Evolutionary conservation across 1,140 invertebrate species (phyloP), one percentile per base, ranked within the genome.

Genomic region (Anadara kagoshimensis): DNA sequence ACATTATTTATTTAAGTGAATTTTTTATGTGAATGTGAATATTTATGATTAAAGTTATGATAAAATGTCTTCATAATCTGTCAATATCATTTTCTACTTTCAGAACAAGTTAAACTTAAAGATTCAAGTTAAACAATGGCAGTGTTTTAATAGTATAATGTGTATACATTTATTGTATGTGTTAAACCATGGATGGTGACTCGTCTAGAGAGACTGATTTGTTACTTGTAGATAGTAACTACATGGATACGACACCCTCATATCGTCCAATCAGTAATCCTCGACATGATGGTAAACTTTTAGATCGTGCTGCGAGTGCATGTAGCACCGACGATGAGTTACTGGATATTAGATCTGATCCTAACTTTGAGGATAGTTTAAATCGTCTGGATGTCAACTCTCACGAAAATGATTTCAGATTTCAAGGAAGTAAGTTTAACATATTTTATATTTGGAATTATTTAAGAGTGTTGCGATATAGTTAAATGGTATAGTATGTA

Each of bases 311-410:
- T 10, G n/a, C 62, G 10, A 75, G 66, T 69, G 51, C 54, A 8
- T 54, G 44, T 22, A 75, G 73, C 43, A 75, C 73, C 0, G 73
- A 75, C 18, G 73, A 75, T 51, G 73, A 75, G 65, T 26, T 75
- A 24, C 43, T 75, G 45, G 73, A 75, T 57, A 75, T 75, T 11
- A 47, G 67, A 22, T 57, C 51, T 24, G 29, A 36, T 36, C 43
- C 57, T 59, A 41, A 59, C 29, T 41, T 16, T 8, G 36, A 59
- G 3, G 57, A 59, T 3, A 59, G 29, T 41, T 41, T 59, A 12
- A 41, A 41, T 26, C 43, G 43, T n/a, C 36, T 59, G 57, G 43
- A 59, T 59, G 57, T 41, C 29, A 41, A 59, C 57, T 59, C 36
- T 18, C 29, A 59, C 43, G 57, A 59, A 16, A 41, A 59, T 8